Percentiles rank a stretch among this genome's conserved stretches.
phyloP scores from a whole-genome alignment of 2,888 invertebrate species.

The Carpatolechia fugitivella region DNA sequence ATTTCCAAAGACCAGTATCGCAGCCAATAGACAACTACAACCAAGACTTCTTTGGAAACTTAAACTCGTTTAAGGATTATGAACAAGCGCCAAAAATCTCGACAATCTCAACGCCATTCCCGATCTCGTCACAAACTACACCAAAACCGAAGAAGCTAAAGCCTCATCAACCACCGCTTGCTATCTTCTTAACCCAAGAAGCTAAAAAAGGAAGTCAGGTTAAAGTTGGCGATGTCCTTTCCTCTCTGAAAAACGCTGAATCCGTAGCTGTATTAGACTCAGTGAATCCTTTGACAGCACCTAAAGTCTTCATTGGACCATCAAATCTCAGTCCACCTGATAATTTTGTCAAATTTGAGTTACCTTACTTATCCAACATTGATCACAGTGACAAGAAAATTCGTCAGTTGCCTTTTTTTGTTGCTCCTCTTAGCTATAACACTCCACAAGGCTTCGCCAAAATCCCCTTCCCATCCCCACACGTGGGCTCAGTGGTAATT shows the following conservation, averaged over 20 bases:
- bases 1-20: slow-evolving; percentile 45
- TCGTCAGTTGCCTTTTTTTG: slow-evolving; percentile 89
- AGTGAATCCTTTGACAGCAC: slow-evolving; percentile 82
- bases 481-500: slow-evolving; percentile 91
- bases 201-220: slow-evolving; percentile 68
- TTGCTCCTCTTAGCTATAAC: slow-evolving; percentile 90
- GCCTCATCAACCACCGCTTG: slow-evolving; percentile 91
- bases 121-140: slow-evolving; percentile 64
- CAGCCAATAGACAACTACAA: slow-evolving; percentile 46
- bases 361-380: slow-evolving; percentile 88
- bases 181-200: slow-evolving; percentile 85
- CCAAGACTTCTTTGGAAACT: slow-evolving; percentile 46
- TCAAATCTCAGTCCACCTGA: slow-evolving; percentile 84
- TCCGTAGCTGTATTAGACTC: slow-evolving; percentile 88
- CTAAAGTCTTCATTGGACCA: slow-evolving; percentile 90
- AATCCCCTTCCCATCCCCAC: slow-evolving; percentile 91
- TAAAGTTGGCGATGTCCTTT: slow-evolving; percentile 84
- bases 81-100: slow-evolving; percentile 64
- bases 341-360: slow-evolving; percentile 88
- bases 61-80: slow-evolving; percentile 45
- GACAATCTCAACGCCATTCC: slow-evolving; percentile 56
- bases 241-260: slow-evolving; percentile 83
- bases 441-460: slow-evolving; percentile 92
- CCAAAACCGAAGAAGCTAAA: slow-evolving; percentile 80
- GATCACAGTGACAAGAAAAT: slow-evolving; percentile 86